Base-by-base conservation (phyloP, 2,113 vertebrate species). In the Trematomus loennbergii region DNA sequence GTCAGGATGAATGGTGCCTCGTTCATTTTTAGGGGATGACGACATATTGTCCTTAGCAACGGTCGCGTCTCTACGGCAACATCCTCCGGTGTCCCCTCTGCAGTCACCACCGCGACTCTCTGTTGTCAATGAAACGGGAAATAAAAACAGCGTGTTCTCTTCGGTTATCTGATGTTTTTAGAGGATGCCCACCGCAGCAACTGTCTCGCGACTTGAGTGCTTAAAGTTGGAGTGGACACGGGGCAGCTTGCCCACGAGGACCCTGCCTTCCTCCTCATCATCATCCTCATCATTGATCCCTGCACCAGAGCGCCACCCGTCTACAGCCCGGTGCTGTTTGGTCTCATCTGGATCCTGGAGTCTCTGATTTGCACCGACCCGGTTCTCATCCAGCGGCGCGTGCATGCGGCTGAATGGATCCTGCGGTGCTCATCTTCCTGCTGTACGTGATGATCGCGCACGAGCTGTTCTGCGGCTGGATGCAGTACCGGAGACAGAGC, bases 401-500 rank as follows among this genome's bases (percentile, higher is more conserved):
- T 9, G 49, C 60, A 48, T 9, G 53, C 49, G 36, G 6, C 16
- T 89, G 88, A 1, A 97, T 97, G 96, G 97, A 98, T 82, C 96
- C 96, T 68, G 93, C 95, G 29, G 91, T 97, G 92, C 96, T 98
- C 48, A 97, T 97, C 84, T 96, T 97, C 82, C 95, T 97, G 0
- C 93, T 97, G 13, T 98, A 97, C 1, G 69, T 97, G 78, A 95
- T 97, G 96, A 97, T 98, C 91, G 85, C 93, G 15, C 97, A 97
- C 43, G 96, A 97, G 85, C 91, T 97, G 89, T 91, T 97, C 64
- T 96, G 96, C 2, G 97, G 96, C 76, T 97, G 95, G 94, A 96
- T 97, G 94, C 96, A 97, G 79, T 95, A 96, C 74, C 94, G 96
- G 70, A 95, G 94, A 84, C 94, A 95, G 88, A 93, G 95, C 17